Base-by-base conservation (phyloP, 2,113 vertebrate genomes). In the Heteronetta atricapilla region DNA sequence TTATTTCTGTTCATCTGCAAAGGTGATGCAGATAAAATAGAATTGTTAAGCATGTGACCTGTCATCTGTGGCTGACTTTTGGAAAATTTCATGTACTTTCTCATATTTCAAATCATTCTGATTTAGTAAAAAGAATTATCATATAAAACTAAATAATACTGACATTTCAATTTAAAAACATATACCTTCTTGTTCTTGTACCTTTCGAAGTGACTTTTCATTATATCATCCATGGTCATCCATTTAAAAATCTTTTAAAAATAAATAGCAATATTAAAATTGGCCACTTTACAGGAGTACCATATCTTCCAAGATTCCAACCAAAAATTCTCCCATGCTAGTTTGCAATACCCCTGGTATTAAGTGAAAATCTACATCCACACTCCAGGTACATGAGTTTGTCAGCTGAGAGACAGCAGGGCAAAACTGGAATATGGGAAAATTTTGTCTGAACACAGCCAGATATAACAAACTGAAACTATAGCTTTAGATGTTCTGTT, bases 281-380 rank as follows among this genome's bases (percentile, higher is more conserved):
- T 19, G 63, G 2, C 18, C 38, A 85, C 10, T 50, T 58, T n/a
- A 76, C n/a, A 85, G 76, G n/a, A 73, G 21, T 13, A 5, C 5
- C 0, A 0, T 31, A 19, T 33, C n/a, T 72, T 22, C 19, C 28
- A 17, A 33, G 33, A 29, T 66, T 94, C 69, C 46, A 75, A 19
- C 16, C 40, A 86, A 38, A 68, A 84, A 33, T 60, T 59, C 9
- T 87, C 6, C 15, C 12, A 10, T 67, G 46, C 3, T 59, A 16
- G 11, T 74, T 2, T 90, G 8, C 42, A 75, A 5, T 63, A 52
- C 31, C 28, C 8, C 13, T 31, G 34, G 42, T 8, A 21, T 33
- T 12, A 60, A 59, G 38, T 82, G 40, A 72, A 81, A 86, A 81
- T 40, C 19, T 1, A 0, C 25, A 38, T 56, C 29, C 67, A 17